phyloP scores from a whole-genome alignment of 2,797 vertebrate species.

The Clarias pachynema region DNA sequence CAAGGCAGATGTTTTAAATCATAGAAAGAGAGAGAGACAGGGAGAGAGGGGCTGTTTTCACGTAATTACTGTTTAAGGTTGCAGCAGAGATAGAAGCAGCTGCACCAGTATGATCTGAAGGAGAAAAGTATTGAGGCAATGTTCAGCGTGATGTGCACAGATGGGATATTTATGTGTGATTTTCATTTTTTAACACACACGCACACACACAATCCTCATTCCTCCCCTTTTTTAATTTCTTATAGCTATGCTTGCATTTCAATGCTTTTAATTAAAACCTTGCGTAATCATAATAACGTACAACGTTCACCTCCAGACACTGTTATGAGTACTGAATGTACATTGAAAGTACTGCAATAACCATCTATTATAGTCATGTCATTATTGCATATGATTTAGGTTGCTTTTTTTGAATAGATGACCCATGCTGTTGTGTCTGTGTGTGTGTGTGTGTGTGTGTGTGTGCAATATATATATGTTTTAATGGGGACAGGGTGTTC shows the following conservation, averaged over 20 bases:
- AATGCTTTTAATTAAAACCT: not conserved
- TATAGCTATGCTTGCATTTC: not conserved
- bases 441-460: slow-evolving; percentile 1
- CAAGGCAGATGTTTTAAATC: not conserved
- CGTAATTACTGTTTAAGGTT: slow-evolving; percentile 38
- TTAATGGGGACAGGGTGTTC: not conserved
- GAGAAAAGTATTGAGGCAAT: slow-evolving; percentile 21
- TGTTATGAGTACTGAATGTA: not conserved
- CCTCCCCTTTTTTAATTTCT: not conserved
- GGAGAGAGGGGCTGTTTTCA: slow-evolving; percentile 1
- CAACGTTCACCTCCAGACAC: not conserved
- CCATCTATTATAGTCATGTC: not conserved
- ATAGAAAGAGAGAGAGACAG: not conserved
- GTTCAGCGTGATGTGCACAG: slow-evolving; percentile 2
- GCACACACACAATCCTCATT: not conserved
- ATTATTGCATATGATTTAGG: not conserved
- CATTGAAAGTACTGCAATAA: not conserved
- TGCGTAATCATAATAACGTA: not conserved
- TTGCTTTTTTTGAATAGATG: not conserved
- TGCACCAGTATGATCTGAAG: slow-evolving; percentile 4
- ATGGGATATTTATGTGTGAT: not conserved
- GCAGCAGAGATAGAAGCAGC: slow-evolving; percentile 23
- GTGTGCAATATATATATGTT: not conserved
- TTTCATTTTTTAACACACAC: not conserved
- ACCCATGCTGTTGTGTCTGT: not conserved